Base-by-base conservation (phyloP, 2,888 invertebrate genomes). In the Drosophila heteroneura region DNA sequence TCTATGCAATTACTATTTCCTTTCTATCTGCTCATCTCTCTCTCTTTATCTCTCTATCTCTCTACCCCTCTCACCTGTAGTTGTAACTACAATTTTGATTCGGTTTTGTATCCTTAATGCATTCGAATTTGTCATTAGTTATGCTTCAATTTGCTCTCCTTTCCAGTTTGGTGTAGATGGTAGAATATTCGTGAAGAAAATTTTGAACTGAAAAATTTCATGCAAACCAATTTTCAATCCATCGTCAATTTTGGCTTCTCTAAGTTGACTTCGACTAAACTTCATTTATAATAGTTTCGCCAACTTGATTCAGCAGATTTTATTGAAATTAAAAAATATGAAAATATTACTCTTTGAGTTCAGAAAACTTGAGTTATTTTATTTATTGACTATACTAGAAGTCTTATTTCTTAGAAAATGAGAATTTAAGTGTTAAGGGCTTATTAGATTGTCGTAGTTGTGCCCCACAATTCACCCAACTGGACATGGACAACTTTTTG, bases 41-140 rank as follows among this genome's bases (percentile, higher is more conserved):
- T 30, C 4, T 14, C 14, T 44, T 2, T 5, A 0, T 22, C 26
- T 7, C 47, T 7, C 10, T 35, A 6, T 6, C 22, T 26, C 26
- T 37, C 7, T 14, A 12, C 14, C 37, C 35, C 26, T 49, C 57
- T 28, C 10, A 41, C 16, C 22, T 54, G 26, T 16, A 16, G 22
- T 5, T 4, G 14, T 16, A 47, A 16, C 10, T 30, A 52, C 41
- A 22, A 14, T 10, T 56, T 68, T 44, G 47, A 47, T 47, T 47
- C 16, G 16, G 44, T 59, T 68, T 33, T 53, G 41, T 56, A 64
- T 76, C 81, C 81, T 68, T 62, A 65, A 83, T 72, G 63, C 67
- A 44, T 62, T 75, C 56, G 85, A 82, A 75, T 67, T 64, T 60
- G 60, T 61, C 73, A 80, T 82, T 85, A 82, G 64, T 41, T 32